Percentiles rank a stretch among this genome's conserved stretches.
These are phyloP conservation scores for Petrocephalus microphthalmus DNA, from an alignment of 2,113 vertebrate genomes.

Conservation along the genomic window DNA sequence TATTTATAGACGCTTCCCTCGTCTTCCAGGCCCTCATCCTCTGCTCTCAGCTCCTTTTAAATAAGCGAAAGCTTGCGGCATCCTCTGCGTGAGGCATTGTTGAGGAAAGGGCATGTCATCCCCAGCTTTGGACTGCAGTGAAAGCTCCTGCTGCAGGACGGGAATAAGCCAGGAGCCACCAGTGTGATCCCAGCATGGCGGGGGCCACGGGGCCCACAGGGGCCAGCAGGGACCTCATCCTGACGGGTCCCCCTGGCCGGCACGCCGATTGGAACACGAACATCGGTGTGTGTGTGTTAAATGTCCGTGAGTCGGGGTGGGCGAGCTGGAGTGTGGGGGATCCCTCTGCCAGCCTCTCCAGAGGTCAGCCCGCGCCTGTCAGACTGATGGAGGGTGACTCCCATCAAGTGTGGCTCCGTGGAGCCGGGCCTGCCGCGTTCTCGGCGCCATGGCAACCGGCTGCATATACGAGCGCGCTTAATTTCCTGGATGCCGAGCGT, in stretches of 20 bases:
- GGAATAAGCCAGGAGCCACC: background rate
- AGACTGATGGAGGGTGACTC: constrained; percentile 42
- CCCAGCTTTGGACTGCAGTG: background rate
- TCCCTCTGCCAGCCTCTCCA: background rate
- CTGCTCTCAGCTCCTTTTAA: background rate
- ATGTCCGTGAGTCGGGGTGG: background rate
- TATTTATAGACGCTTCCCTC: constrained; percentile 19
- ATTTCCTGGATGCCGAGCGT: constrained; percentile 42
- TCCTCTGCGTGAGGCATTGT: constrained; percentile 11
- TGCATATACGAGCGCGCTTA: constrained; percentile 39
- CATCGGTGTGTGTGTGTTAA: background rate
- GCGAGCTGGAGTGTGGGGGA: background rate
- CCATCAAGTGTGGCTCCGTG: constrained; percentile 17
- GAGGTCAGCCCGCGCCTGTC: background rate
- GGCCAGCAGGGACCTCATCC: background rate
- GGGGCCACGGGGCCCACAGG: background rate
- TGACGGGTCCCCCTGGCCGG: background rate
- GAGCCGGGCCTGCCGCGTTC: constrained; percentile 33
- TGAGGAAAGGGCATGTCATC: constrained; percentile 15
- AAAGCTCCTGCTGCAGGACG: background rate
- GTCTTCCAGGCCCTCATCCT: constrained; percentile 5
- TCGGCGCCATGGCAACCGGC: constrained; percentile 36
- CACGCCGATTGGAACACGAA: background rate
- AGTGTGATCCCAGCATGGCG: background rate
- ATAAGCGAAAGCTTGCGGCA: constrained; percentile 22